Evolutionary conservation across 2,888 invertebrate genomes (phyloP).

Genomic region (Dasysyrphus tricinctus): DNA sequence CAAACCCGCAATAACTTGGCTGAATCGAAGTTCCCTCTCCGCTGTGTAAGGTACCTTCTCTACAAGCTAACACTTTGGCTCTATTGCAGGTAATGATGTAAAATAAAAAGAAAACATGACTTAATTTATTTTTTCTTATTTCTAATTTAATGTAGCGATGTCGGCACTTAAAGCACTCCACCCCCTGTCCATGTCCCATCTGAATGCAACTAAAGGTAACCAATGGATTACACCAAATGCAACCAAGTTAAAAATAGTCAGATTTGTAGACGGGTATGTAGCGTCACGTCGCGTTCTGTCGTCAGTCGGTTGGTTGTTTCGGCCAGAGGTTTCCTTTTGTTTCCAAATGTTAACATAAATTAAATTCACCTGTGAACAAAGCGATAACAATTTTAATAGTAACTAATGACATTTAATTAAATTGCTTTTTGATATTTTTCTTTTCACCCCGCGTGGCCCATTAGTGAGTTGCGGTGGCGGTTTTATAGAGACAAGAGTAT

Average conservation of each 20-base stretch:
- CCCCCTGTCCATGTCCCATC: constrained; percentile 15
- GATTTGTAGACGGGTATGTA: constrained; percentile 33
- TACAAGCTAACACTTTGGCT: constrained; percentile 1
- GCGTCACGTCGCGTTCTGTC: not conserved
- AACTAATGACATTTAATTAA: constrained; percentile 75
- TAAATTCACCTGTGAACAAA: constrained; percentile 72
- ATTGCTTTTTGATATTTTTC: constrained; percentile 67
- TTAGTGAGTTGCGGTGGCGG: not conserved
- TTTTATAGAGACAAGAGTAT: constrained; percentile 11
- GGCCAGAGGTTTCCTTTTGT: constrained; percentile 65
- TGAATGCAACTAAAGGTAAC: not conserved
- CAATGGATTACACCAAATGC: constrained; percentile 14
- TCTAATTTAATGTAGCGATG: constrained; percentile 45
- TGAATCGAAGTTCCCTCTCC: not conserved
- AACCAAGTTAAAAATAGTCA: constrained; percentile 20
- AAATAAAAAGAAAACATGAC: constrained; percentile 60
- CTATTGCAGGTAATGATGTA: constrained; percentile 33
- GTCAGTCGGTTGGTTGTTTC: not conserved
- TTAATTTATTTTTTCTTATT: constrained; percentile 61
- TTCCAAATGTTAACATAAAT: constrained; percentile 73
- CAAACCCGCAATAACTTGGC: constrained; percentile 35
- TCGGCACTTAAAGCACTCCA: constrained; percentile 21
- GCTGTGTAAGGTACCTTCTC: not conserved
- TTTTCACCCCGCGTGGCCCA: constrained; percentile 48
- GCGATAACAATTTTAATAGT: constrained; percentile 74